A percentile compares a stretch with the other conserved stretches of the same genome.
phyloP scores from a whole-genome alignment of 2,888 invertebrate species.

The Ethmia dodecea region DNA sequence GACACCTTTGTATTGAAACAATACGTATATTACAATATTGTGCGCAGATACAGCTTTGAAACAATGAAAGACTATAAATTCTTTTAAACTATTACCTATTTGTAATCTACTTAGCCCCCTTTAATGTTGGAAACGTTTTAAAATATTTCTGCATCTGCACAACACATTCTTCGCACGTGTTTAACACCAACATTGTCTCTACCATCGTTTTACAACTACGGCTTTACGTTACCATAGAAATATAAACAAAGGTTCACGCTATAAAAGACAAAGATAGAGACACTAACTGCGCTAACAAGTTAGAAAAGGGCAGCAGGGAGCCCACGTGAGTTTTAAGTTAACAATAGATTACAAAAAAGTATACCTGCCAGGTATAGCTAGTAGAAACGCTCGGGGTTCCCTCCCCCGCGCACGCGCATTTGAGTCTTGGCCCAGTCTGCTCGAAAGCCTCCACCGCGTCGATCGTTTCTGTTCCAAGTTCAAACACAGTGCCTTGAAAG shows the following conservation, averaged over 20 bases:
- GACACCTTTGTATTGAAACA: too few relatives aligned
- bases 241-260: conserved; percentile 58
- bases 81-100: too few relatives aligned
- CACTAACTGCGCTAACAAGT: conserved; percentile 23
- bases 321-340: conserved; percentile 69
- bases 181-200: conserved; percentile 26
- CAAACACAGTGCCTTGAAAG: neutral
- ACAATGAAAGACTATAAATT: too few relatives aligned
- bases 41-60: too few relatives aligned
- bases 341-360: conserved; percentile 70
- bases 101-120: too few relatives aligned
- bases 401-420: conserved; percentile 45
- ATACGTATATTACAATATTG: too few relatives aligned
- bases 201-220: conserved; percentile 37
- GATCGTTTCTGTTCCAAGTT: conserved; percentile 33
- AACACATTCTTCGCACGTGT: too few relatives aligned
- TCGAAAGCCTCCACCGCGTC: conserved; percentile 45
- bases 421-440: conserved; percentile 46
- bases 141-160: too few relatives aligned
- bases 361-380: conserved; percentile 62
- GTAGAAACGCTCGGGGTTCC: conserved; percentile 32
- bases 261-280: conserved; percentile 33
- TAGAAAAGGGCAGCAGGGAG: conserved; percentile 44
- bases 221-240: conserved; percentile 42
- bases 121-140: too few relatives aligned